Conservation (phyloP, 92 coral and sea anemone genomes). For the Bergia sp. region DNA sequence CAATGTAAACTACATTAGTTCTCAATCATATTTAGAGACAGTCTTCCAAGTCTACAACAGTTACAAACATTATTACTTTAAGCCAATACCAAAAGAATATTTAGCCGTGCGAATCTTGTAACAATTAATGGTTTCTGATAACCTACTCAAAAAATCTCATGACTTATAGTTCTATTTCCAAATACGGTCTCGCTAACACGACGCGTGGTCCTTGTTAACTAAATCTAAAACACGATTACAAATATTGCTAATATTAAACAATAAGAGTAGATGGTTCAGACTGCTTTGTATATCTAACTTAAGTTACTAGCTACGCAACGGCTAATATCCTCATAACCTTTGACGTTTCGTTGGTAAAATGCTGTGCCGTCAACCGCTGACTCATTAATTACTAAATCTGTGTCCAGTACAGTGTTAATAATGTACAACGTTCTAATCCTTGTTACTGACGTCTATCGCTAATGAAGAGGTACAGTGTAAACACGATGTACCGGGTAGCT, state of each 20-base stretch:
- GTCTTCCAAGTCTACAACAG: background rate
- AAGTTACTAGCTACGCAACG: background rate
- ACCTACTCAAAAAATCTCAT: background rate
- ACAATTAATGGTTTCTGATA: background rate
- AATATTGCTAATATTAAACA: background rate
- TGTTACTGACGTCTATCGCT: background rate
- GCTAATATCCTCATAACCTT: background rate
- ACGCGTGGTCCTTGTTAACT: too few relatives aligned
- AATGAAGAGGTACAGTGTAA: too few relatives aligned
- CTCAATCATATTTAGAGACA: background rate
- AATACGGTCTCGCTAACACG: background rate
- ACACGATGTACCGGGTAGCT: too few relatives aligned
- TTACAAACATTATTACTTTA: background rate
- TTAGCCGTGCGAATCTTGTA: background rate
- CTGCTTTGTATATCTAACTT: background rate
- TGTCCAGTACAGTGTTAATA: too few relatives aligned
- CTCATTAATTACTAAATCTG: too few relatives aligned
- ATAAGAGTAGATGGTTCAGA: background rate
- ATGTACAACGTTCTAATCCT: background rate
- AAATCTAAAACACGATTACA: too few relatives aligned
- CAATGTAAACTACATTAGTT: background rate
- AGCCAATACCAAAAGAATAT: background rate
- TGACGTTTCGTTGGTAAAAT: background rate
- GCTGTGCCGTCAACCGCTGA: background rate
- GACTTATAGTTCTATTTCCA: background rate